Evolutionary conservation across 2,113 vertebrate genomes (phyloP).

Genomic region (Misgurnus mizolepis): DNA sequence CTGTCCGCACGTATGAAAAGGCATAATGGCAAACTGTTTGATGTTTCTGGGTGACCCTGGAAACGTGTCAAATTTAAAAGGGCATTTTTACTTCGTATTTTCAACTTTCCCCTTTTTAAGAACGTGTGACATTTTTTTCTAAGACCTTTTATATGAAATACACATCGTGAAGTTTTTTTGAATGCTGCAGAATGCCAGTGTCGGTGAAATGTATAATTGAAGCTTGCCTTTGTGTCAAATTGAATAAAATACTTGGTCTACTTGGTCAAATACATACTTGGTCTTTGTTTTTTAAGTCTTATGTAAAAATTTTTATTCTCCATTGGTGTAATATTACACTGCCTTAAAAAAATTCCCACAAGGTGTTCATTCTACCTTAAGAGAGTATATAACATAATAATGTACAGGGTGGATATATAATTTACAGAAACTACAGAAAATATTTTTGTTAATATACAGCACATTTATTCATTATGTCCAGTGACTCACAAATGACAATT

Average conservation of each 20-base stretch:
- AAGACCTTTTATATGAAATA: conserved; percentile 58
- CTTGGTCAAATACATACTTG: not conserved
- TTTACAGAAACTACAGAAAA: too few relatives aligned
- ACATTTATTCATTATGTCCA: too few relatives aligned
- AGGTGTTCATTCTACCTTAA: too few relatives aligned
- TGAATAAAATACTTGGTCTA: conserved; percentile 43
- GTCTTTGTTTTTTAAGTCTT: conserved; percentile 4
- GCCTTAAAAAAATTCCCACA: too few relatives aligned
- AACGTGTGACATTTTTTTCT: conserved; percentile 39
- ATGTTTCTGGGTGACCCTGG: conserved; percentile 47
- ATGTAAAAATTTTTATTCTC: not conserved
- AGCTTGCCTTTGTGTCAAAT: conserved; percentile 33
- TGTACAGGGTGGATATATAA: too few relatives aligned
- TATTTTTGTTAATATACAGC: too few relatives aligned
- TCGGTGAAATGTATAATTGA: conserved; percentile 20
- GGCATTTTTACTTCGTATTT: conserved; percentile 54
- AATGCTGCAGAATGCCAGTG: conserved; percentile 7
- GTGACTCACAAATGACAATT: too few relatives aligned
- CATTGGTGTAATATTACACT: not conserved
- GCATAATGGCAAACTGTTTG: conserved; percentile 70
- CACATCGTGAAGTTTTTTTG: conserved; percentile 5
- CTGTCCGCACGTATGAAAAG: conserved; percentile 93
- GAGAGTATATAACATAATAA: too few relatives aligned
- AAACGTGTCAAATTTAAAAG: conserved; percentile 49
- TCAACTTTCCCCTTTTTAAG: conserved; percentile 49